These are phyloP conservation scores for Pseudococcus longispinus DNA, from an alignment of 2,888 invertebrate genomes.

Conservation along the genomic window DNA sequence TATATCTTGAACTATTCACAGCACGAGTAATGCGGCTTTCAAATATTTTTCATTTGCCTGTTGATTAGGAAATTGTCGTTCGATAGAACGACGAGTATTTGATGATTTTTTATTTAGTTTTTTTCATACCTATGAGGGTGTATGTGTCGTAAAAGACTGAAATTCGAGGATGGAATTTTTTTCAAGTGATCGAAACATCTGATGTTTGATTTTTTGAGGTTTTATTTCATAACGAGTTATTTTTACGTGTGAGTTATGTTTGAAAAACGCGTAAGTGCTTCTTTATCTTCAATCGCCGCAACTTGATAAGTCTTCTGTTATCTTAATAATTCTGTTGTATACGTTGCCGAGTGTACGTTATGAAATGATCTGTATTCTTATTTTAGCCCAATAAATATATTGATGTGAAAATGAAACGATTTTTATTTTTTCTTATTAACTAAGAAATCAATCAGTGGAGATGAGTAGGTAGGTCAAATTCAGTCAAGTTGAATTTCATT, in stretches of 20 bases:
- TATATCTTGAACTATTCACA: conserved; percentile 49
- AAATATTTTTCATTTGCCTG: conserved; percentile 55
- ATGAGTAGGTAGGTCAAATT: too few relatives aligned
- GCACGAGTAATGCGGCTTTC: conserved; percentile 8
- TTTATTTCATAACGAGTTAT: background rate
- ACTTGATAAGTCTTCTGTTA: conserved; percentile 21
- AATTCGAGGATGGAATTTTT: background rate
- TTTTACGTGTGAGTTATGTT: background rate
- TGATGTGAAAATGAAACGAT: background rate
- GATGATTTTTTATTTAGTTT: conserved; percentile 24
- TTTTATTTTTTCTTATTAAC: background rate
- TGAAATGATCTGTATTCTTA: conserved; percentile 17
- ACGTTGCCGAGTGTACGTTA: conserved; percentile 23
- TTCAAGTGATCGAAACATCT: background rate
- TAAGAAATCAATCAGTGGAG: too few relatives aligned
- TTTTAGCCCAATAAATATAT: background rate
- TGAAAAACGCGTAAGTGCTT: conserved; percentile 8
- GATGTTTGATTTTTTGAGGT: background rate
- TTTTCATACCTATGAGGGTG: conserved; percentile 32
- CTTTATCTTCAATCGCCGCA: conserved; percentile 9
- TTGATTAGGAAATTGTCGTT: conserved; percentile 34
- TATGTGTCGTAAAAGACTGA: conserved; percentile 14
- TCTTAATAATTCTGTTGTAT: conserved; percentile 17
- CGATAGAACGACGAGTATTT: background rate
- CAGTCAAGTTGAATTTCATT: too few relatives aligned